Conservation (phyloP, 2,113 vertebrate species). For the Alligator mississippiensis region DNA sequence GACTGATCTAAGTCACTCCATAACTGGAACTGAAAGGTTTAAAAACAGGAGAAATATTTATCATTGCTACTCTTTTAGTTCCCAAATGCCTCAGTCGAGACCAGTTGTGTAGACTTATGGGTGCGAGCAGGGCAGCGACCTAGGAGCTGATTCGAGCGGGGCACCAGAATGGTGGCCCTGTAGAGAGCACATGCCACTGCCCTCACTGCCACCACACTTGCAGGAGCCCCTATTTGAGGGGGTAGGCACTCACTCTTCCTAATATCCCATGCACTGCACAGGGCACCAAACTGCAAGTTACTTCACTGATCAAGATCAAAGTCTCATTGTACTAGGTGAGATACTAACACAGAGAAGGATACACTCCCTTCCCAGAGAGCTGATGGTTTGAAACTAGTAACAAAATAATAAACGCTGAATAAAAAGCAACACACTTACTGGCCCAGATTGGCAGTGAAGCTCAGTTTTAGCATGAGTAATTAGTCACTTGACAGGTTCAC, state of each 20-base stretch:
- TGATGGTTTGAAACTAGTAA: neutral
- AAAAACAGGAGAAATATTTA: neutral
- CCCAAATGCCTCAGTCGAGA: neutral
- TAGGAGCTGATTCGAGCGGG: no score
- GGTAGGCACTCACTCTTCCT: no score
- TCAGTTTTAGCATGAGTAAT: neutral
- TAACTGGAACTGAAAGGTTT: neutral
- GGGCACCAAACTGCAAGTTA: no score
- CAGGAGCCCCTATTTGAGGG: no score
- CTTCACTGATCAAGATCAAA: no score
- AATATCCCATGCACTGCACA: no score
- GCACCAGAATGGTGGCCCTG: no score
- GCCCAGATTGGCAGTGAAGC: neutral
- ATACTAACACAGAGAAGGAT: neutral
- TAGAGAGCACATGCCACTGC: no score
- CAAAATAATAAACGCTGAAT: neutral
- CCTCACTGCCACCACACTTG: no score
- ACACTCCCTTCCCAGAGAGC: neutral
- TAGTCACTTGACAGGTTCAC: neutral
- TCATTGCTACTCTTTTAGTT: neutral
- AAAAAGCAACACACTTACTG: neutral
- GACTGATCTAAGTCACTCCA: neutral
- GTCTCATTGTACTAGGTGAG: neutral
- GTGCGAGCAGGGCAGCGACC: no score
- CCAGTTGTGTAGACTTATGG: no score